Base-by-base conservation (phyloP, 1,140 invertebrate species). In the Drosophila equinoxialis region DNA sequence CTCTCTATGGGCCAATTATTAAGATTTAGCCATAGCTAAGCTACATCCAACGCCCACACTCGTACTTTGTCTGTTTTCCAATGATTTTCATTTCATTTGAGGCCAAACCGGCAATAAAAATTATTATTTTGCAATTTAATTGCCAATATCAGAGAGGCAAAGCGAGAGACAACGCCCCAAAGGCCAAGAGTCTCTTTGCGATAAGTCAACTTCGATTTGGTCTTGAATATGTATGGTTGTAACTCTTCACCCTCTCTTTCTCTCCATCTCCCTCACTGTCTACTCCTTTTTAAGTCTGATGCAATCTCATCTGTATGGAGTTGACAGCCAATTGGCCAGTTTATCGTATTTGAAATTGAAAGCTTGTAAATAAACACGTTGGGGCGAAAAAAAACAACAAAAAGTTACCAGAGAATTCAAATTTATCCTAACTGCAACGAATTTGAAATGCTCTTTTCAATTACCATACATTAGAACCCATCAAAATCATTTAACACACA, bases 121-220 rank as follows among this genome's bases (percentile, higher is more conserved):
- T 89, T 81, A 86, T 89, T 83, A 87, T 87, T 86, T 87, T 76
- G 77, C 83, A 82, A 86, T 87, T 86, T 87, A 86, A 87, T 86
- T 86, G 82, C 83, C 67, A 60, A 45, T 58, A 60, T 23, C 45
- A 11, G 45, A 51, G 45, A 17, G 45, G 8, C 14, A 48, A 17
- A 48, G 45, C 14, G 45, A 51, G 45, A 51, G 45, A 68, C 71
- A 80, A 68, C 70, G 75, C 65, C 71, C 74, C 83, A 79, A 77
- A 87, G 79, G 83, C 79, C 84, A 81, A 73, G 41, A 82, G 57
- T 67, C 63, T 71, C 48, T 70, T 23, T 51, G 45, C 58, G 41
- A 48, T 20, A 57, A 71, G 74, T 87, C 83, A 72, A 82, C 81
- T 83, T 83, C 84, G 76, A 79, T 86, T 86, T 86, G 83, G 83